Evolutionary conservation across 2,888 invertebrate genomes (phyloP).

Genomic region (Nephrotoma flavescens): DNA sequence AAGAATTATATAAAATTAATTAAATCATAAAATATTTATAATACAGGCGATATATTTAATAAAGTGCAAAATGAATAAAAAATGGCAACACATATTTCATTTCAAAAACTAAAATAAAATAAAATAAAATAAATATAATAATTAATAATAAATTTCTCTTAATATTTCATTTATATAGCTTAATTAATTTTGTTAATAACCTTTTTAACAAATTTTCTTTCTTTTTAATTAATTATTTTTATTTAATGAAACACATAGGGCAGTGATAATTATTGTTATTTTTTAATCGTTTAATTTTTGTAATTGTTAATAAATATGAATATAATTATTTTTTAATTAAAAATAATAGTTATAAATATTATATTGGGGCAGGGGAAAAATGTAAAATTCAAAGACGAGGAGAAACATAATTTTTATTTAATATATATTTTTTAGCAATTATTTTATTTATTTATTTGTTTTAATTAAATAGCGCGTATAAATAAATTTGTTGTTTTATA

Average conservation of each 20-base stretch:
- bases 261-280: slow-evolving; percentile 12
- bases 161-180: neutral
- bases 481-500: neutral
- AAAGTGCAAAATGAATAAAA: neutral
- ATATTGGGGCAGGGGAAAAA: neutral
- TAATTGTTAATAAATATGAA: neutral
- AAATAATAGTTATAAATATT: neutral
- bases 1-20: neutral
- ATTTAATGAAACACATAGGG: slow-evolving; percentile 15
- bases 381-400: neutral
- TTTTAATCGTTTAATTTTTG: slow-evolving; percentile 11
- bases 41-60: neutral
- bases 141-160: neutral
- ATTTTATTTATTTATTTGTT: neutral
- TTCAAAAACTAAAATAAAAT: neutral
- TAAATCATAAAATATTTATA: neutral
- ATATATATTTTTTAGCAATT: neutral
- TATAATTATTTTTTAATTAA: neutral
- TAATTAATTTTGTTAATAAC: neutral
- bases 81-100: neutral
- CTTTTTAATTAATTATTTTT: slow-evolving; percentile 2
- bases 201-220: neutral
- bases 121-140: neutral
- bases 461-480: neutral
- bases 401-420: neutral